Conservation (phyloP, 2,888 invertebrate species). For the Noctua comes region DNA sequence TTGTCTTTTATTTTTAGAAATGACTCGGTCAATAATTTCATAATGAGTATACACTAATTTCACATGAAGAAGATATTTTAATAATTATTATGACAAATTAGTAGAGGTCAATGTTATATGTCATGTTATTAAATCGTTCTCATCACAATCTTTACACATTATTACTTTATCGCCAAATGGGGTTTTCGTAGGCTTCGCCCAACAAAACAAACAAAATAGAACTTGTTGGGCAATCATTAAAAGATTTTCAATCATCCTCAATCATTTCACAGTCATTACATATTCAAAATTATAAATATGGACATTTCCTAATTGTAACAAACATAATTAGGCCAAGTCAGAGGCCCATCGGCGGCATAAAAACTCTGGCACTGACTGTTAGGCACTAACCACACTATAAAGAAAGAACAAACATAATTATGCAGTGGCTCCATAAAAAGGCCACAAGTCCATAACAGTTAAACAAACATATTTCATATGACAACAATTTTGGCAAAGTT, state of each 20-base stretch:
- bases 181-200: not conserved
- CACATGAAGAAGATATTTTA: not conserved
- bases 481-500: conserved; percentile 27
- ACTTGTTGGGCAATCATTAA: not conserved
- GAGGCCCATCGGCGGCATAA: too few relatives aligned
- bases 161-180: not conserved
- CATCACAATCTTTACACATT: not conserved
- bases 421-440: not conserved
- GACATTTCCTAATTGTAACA: not conserved
- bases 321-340: not conserved
- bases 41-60: not conserved
- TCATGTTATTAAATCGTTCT: not conserved
- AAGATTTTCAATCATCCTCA: not conserved
- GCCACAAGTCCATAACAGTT: not conserved
- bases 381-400: too few relatives aligned
- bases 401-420: not conserved
- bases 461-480: not conserved
- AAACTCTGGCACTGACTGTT: too few relatives aligned
- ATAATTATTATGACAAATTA: too few relatives aligned
- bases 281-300: not conserved
- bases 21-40: conserved; percentile 14
- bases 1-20: conserved; percentile 37
- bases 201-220: not conserved
- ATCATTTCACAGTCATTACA: not conserved
- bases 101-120: not conserved